Conservation (phyloP, 92 coral and sea anemone genomes). For the Metridium senile region DNA sequence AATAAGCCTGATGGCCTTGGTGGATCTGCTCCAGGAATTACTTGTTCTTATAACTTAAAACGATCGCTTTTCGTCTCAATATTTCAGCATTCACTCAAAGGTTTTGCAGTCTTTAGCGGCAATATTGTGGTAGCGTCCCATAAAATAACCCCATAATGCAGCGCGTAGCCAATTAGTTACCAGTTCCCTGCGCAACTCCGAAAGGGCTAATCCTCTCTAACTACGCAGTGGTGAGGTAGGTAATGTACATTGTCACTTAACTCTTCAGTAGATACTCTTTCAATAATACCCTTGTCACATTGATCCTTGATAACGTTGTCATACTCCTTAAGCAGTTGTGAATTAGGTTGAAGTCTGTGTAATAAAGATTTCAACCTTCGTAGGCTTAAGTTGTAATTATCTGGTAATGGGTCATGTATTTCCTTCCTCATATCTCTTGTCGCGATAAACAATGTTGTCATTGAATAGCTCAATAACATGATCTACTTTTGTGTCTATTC, state of each 20-base stretch:
- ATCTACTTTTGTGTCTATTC: constrained; percentile 13
- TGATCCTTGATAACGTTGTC: constrained; percentile 45
- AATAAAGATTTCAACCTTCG: constrained; percentile 28
- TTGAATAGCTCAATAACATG: constrained; percentile 33
- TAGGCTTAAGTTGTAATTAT: constrained; percentile 40
- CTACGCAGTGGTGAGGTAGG: constrained; percentile 16
- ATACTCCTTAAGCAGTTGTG: constrained; percentile 29
- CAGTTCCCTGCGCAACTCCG: no score
- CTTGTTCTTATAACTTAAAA: no score
- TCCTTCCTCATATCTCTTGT: constrained; percentile 47
- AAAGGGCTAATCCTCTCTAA: constrained; percentile 30
- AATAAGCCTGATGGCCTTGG: no score
- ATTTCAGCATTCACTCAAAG: no score
- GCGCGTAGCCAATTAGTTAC: no score
- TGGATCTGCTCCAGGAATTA: no score
- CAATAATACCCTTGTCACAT: constrained; percentile 31
- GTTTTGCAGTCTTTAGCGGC: no score
- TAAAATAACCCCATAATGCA: no score
- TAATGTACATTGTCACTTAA: constrained; percentile 4
- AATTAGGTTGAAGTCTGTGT: constrained; percentile 23
- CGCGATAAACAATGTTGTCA: constrained; percentile 29
- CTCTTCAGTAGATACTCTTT: constrained; percentile 14
- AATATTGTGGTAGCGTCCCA: no score
- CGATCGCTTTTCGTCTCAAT: no score
- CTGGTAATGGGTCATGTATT: constrained; percentile 42